phyloP scores from a whole-genome alignment of 2,888 invertebrate genomes.

The Clivina fossor region DNA sequence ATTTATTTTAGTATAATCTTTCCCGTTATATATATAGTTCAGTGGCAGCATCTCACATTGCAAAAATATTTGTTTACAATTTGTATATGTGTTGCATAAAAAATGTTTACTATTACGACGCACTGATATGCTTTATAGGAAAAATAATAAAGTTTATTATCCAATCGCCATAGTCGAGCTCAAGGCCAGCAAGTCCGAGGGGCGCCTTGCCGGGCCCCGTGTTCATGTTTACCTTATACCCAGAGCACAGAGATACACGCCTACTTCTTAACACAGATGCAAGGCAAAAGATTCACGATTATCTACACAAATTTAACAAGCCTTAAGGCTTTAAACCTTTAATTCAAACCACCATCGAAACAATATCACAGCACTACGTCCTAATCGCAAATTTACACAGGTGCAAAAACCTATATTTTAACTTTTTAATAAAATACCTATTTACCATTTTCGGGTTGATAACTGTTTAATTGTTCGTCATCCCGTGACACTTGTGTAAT shows the following conservation, averaged over 20 bases:
- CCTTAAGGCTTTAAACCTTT: constrained; percentile 16
- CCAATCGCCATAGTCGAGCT: constrained; percentile 39
- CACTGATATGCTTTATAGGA: constrained; percentile 32
- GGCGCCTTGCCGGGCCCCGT: constrained; percentile 40
- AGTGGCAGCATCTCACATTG: too few species aligned
- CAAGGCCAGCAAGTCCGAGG: constrained; percentile 49
- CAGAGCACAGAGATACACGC: constrained; percentile 47
- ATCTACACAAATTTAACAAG: constrained; percentile 21
- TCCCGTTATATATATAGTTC: too few species aligned
- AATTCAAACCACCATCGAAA: constrained; percentile 16
- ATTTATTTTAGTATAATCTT: too few species aligned
- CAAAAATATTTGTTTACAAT: constrained; percentile 19
- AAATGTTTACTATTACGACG: constrained; percentile 34
- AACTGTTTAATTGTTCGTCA: constrained; percentile 93
- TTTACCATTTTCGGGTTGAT: constrained; percentile 90
- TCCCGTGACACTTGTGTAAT: constrained; percentile 98
- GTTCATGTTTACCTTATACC: constrained; percentile 45
- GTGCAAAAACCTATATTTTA: constrained; percentile 39
- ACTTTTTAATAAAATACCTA: constrained; percentile 44
- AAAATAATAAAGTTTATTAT: constrained; percentile 34
- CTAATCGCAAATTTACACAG: constrained; percentile 34
- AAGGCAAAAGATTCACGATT: constrained; percentile 21
- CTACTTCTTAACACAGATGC: constrained; percentile 44
- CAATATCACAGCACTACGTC: constrained; percentile 21
- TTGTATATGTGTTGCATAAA: constrained; percentile 27